A percentile compares a stretch with the other conserved stretches of the same genome.
Conservation (phyloP, 2,888 invertebrate genomes). For the Meiosimyza decipiens region DNA sequence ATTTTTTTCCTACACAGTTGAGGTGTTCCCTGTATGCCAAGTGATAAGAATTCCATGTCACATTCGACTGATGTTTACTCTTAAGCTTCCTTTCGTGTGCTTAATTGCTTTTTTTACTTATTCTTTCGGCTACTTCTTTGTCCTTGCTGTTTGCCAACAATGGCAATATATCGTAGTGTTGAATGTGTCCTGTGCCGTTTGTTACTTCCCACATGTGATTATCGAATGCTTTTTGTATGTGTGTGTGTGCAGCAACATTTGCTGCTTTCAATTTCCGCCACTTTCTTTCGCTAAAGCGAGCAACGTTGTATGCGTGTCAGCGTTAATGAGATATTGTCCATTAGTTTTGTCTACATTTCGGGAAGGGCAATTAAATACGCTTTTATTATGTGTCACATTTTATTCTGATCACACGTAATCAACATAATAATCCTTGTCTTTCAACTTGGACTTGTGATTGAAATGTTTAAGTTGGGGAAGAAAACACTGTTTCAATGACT, state of each 20-base stretch:
- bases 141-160: slow-evolving; percentile 28
- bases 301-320: slow-evolving; percentile 53
- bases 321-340: slow-evolving; percentile 63
- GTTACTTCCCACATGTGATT: slow-evolving; percentile 38
- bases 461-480: too few relatives aligned
- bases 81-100: slow-evolving; percentile 66
- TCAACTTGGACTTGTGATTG: slow-evolving; percentile 4
- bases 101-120: slow-evolving; percentile 64
- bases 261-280: slow-evolving; percentile 58
- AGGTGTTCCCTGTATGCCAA: slow-evolving; percentile 41
- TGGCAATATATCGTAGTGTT: slow-evolving; percentile 30
- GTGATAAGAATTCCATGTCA: slow-evolving; percentile 65
- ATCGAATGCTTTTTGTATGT: slow-evolving; percentile 2
- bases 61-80: slow-evolving; percentile 54
- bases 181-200: slow-evolving; percentile 38
- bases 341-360: slow-evolving; percentile 47
- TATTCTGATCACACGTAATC: slow-evolving; percentile 40
- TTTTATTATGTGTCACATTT: slow-evolving; percentile 60
- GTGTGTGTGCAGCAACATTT: slow-evolving; percentile 26
- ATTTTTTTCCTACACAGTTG: not conserved
- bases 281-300: slow-evolving; percentile 51
- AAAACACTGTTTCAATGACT: too few relatives aligned
- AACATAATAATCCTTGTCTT: slow-evolving; percentile 30
- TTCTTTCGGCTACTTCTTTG: not conserved
- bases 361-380: slow-evolving; percentile 56